Conservation (phyloP, 2,888 invertebrate species). For the Meteorus cinctellus region DNA sequence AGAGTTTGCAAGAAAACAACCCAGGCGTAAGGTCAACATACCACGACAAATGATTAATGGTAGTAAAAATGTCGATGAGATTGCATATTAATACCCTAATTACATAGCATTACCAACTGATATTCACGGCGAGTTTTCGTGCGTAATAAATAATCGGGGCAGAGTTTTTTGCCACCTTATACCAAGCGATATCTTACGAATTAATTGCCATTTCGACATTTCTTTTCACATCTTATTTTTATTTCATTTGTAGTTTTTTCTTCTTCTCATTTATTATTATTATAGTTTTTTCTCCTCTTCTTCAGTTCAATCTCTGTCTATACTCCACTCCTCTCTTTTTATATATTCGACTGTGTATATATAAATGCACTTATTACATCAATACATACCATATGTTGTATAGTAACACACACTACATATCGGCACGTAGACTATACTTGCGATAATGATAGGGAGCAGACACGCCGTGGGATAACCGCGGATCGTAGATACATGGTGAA, state of each 20-base stretch:
- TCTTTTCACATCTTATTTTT: constrained; percentile 17
- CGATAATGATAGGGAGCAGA: constrained; percentile 51
- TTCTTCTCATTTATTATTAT: not conserved
- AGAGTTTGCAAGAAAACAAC: constrained; percentile 10
- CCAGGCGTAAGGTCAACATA: constrained; percentile 36
- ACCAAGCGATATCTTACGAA: constrained; percentile 44
- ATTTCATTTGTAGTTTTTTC: constrained; percentile 21
- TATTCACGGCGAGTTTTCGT: constrained; percentile 46
- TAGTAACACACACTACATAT: constrained; percentile 37
- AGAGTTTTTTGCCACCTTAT: constrained; percentile 42
- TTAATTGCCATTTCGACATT: constrained; percentile 47
- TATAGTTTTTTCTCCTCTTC: constrained; percentile 26
- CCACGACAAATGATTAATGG: constrained; percentile 52
- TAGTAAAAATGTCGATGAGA: constrained; percentile 48
- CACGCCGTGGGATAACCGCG: constrained; percentile 46
- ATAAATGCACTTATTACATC: constrained; percentile 11
- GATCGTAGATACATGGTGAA: constrained; percentile 45
- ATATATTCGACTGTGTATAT: constrained; percentile 33
- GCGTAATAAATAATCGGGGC: constrained; percentile 49
- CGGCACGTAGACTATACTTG: constrained; percentile 52
- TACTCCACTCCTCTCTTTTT: not conserved
- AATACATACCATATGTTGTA: constrained; percentile 26
- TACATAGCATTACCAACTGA: constrained; percentile 47
- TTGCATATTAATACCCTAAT: constrained; percentile 51
- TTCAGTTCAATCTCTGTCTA: constrained; percentile 25